Evolutionary conservation across 2,888 invertebrate genomes (phyloP), one percentile per base, ranked within the genome.

Genomic region (Clunio marinus): DNA sequence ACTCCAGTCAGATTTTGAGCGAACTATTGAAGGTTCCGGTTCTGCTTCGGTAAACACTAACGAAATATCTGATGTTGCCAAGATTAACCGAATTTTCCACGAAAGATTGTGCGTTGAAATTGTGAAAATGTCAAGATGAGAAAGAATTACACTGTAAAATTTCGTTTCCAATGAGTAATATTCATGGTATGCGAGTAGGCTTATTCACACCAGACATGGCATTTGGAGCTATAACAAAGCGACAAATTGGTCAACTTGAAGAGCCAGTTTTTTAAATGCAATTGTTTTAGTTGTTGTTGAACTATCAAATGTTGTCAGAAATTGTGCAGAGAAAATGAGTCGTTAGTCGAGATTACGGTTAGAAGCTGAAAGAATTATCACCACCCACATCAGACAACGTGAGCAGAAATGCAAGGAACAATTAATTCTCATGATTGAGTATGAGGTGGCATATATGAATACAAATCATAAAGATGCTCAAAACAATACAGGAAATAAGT

Each of bases 181-280:
- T 99, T 77, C 98, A 98, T 79, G 99, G 98, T 89, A 86, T 88
- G 77, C 84, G 87, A 80, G 87, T 98, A 73, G 99, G 99, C 76
- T 84, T 99, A 70, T 99, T 99, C 81, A 99, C 99, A 28, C 99
- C 99, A 7, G 99, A 99, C 80, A 97, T 98, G 96, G 99, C 99
- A 68, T 99, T 99, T 79, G 99, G 99, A 80, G 97, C 97, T 69
- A 99, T 99, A 76, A 99, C 99, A 45, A 99, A 99, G 82, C 96
- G 96, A 78, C 99, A 99, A 83, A 99, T 99, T 73, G 84, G 88
- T 66, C 86, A 94, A 73, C 85, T 98, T 75, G 96, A 96, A 81
- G 96, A 96, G 80, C 99, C 99, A n/a, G 92, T 95, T 74, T 83
- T n/a, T n/a, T 99, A 72, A 99, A 98, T 79, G 99, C 98, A 83